Base-by-base conservation (phyloP, 2,888 invertebrate species). In the Acanthosoma haemorrhoidale region DNA sequence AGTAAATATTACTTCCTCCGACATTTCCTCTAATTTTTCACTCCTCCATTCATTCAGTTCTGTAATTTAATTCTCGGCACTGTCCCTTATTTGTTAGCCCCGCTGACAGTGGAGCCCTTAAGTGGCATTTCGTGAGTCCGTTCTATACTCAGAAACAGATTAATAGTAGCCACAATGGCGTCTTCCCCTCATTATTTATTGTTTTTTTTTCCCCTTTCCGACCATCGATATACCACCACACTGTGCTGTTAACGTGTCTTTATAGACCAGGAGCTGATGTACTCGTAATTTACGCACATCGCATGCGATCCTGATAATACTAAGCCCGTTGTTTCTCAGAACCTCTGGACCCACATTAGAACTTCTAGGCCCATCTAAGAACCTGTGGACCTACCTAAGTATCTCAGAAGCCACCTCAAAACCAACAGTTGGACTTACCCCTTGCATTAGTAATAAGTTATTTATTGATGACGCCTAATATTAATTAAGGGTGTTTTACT, bases 51-150 rank as follows among this genome's bases (percentile, higher is more conserved):
- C 51, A 51, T 51, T 51, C 29, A 25, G 51, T n/a, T 21, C 25
- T 51, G 51, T 51, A 51, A 51, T 51, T 51, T 51, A 51, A 51
- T 51, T 51, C 51, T n/a, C 51, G n/a, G n/a, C n/a, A n/a, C n/a
- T n/a, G n/a, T n/a, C 29, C 51, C 29, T 51, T 51, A 51, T 51
- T 51, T n/a, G 25, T 25, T 3, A 25, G 51, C 4, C 21, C 1
- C 2, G 51, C n/a, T 29, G 51, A 51, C 51, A 51, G 43, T 6
- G 21, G 13, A 21, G 43, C 15, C 43, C 25, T 51, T 51, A 51
- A 51, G 51, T 51, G 29, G n/a, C 29, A 51, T 51, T 51, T 51
- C 51, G 51, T 51, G 51, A 51, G 51, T 8, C 51, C 29, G 51
- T 51, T 25, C 18, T 25, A 21, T 51, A 25, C 51, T 25, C 51